Conservation (phyloP, 1,140 invertebrate species). For the Bombyx mori region DNA sequence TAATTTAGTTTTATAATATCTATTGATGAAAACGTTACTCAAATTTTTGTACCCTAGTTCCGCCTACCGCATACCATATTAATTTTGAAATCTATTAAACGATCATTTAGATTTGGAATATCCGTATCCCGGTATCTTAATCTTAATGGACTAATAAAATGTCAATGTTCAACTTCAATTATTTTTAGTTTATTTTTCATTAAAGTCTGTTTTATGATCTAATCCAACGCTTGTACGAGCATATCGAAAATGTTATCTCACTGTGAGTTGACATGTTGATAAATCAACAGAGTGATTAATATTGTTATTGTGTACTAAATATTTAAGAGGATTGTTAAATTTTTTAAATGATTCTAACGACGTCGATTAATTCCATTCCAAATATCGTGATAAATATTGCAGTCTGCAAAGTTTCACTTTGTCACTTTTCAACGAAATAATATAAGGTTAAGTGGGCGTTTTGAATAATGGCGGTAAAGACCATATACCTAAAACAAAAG, state of each 20-base stretch:
- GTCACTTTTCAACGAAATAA: too few species aligned
- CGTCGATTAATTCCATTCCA: constrained; percentile 8
- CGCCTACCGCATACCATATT: too few species aligned
- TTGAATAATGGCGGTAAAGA: constrained; percentile 63
- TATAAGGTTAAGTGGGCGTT: constrained; percentile 53
- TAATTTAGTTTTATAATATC: too few species aligned
- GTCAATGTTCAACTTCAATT: constrained; percentile 7
- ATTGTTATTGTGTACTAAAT: constrained; percentile 27
- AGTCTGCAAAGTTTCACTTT: too few species aligned
- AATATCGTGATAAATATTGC: too few species aligned
- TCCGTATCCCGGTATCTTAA: constrained; percentile 3
- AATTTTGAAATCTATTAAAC: constrained; percentile 4
- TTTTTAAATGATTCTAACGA: constrained; percentile 11
- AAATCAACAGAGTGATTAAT: constrained; percentile 31
- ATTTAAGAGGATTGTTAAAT: constrained; percentile 23
- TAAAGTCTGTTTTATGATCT: constrained; percentile 10
- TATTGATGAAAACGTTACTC: too few species aligned
- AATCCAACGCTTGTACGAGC: constrained; percentile 4
- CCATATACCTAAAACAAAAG: constrained; percentile 64
- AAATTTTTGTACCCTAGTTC: too few species aligned
- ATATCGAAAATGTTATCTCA: constrained; percentile 12
- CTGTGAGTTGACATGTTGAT: constrained; percentile 11
- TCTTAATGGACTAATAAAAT: constrained; percentile 9
- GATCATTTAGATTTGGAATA: background rate
- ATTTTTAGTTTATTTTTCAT: constrained; percentile 11